phyloP scores from a whole-genome alignment of 2,113 vertebrate species.

The Cinclus cinclus region DNA sequence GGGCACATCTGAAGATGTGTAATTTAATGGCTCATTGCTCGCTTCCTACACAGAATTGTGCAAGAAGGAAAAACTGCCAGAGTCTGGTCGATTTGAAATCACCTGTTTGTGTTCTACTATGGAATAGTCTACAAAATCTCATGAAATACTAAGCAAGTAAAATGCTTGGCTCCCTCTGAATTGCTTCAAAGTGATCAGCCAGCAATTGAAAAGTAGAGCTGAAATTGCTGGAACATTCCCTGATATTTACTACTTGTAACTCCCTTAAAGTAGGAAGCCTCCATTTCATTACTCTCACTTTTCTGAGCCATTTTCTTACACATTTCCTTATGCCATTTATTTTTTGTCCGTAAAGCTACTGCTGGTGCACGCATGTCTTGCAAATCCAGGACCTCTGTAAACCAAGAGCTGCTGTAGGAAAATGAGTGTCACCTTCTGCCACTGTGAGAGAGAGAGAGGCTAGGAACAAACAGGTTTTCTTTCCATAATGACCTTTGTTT shows the following conservation, averaged over 20 bases:
- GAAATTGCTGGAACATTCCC: neutral
- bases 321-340: neutral
- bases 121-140: neutral
- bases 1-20: neutral
- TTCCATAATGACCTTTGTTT: slow-evolving; percentile 8
- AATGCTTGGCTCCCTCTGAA: neutral
- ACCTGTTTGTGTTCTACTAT: slow-evolving; percentile 18
- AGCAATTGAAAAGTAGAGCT: slow-evolving; percentile 3
- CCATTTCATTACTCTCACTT: neutral
- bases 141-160: slow-evolving; percentile 9
- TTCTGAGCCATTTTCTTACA: neutral
- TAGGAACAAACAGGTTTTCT: neutral
- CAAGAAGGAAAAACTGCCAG: neutral
- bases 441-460: neutral
- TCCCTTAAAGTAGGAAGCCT: neutral
- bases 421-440: neutral
- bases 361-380: neutral
- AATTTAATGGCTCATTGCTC: slow-evolving; percentile 54
- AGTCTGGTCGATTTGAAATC: slow-evolving; percentile 25
- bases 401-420: neutral
- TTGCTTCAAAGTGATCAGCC: neutral
- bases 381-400: neutral
- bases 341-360: neutral
- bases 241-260: neutral
- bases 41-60: neutral